Evolutionary conservation across 2,888 invertebrate species (phyloP).

Genomic region (Drosophila flavopinicola): DNA sequence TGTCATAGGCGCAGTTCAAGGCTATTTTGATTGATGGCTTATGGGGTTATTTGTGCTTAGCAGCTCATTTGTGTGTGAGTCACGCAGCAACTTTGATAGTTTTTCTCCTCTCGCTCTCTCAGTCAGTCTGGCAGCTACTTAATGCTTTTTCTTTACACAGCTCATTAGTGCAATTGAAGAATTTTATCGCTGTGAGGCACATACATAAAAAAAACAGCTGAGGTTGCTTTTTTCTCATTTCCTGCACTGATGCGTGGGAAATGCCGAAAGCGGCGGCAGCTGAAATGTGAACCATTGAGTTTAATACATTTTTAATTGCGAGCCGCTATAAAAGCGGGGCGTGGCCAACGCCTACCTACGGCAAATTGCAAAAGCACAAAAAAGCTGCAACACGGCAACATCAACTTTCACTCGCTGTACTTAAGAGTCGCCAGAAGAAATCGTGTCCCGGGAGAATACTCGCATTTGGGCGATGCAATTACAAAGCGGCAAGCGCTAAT

Average conservation of each 20-base stretch:
- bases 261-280: slow-evolving; percentile 23
- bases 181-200: slow-evolving; percentile 26
- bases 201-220: slow-evolving; percentile 41
- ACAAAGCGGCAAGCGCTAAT: slow-evolving; percentile 48
- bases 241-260: slow-evolving; percentile 66
- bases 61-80: slow-evolving; percentile 50
- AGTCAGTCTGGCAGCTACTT: slow-evolving; percentile 13
- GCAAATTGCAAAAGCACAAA: slow-evolving; percentile 20
- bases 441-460: slow-evolving; percentile 57
- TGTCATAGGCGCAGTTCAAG: slow-evolving; percentile 68
- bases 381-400: slow-evolving; percentile 28
- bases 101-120: slow-evolving; percentile 6
- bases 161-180: slow-evolving; percentile 63
- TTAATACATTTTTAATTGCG: slow-evolving; percentile 76
- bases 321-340: slow-evolving; percentile 17
- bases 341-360: background rate
- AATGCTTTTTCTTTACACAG: slow-evolving; percentile 23
- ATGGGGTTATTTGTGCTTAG: slow-evolving; percentile 26
- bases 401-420: slow-evolving; percentile 62
- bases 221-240: slow-evolving; percentile 52
- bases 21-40: slow-evolving; percentile 73
- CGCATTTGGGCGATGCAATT: slow-evolving; percentile 46
- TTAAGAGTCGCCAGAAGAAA: slow-evolving; percentile 38
- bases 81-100: slow-evolving; percentile 33
- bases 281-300: slow-evolving; percentile 9